Conservation (phyloP, 2,113 vertebrate species). For the Oreochromis niloticus region DNA sequence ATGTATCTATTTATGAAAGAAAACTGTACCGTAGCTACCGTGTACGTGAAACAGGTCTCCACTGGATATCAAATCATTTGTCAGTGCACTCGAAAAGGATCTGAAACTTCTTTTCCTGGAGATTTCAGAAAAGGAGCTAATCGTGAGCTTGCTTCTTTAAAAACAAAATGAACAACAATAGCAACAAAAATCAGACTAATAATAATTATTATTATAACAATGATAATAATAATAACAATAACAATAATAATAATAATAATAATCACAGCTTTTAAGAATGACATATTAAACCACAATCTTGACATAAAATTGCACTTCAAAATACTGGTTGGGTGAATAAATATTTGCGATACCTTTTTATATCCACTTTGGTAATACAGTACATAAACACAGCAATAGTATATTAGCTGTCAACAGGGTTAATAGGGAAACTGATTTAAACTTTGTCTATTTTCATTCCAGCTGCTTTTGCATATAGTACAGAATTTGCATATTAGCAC, state of each 20-base stretch:
- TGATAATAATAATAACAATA: constrained; percentile 9
- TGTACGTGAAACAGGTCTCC: constrained; percentile 31
- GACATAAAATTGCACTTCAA: constrained; percentile 75
- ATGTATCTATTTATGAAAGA: constrained; percentile 52
- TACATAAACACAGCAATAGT: constrained; percentile 65
- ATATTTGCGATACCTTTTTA: constrained; percentile 63
- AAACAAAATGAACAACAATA: constrained; percentile 26
- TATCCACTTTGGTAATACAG: constrained; percentile 65
- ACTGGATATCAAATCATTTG: constrained; percentile 36
- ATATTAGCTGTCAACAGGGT: constrained; percentile 48
- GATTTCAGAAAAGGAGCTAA: constrained; percentile 37
- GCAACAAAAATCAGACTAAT: constrained; percentile 6
- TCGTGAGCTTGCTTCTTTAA: constrained; percentile 42
- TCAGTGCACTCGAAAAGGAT: constrained; percentile 46
- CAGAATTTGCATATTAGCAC: constrained; percentile 70
- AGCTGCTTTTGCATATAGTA: constrained; percentile 68
- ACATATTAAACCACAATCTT: constrained; percentile 79
- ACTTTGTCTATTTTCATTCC: constrained; percentile 61
- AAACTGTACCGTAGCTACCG: constrained; percentile 44
- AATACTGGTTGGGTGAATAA: constrained; percentile 67
- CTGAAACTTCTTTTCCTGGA: constrained; percentile 14
- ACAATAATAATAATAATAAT: constrained; percentile 7
- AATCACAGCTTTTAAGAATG: constrained; percentile 78
- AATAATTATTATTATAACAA: constrained; percentile 1
- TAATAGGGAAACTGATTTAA: constrained; percentile 37